A percentile compares a stretch with the other conserved stretches of the same genome.
phyloP scores from a whole-genome alignment of 2,888 invertebrate genomes.

The Eudemis profundana region DNA sequence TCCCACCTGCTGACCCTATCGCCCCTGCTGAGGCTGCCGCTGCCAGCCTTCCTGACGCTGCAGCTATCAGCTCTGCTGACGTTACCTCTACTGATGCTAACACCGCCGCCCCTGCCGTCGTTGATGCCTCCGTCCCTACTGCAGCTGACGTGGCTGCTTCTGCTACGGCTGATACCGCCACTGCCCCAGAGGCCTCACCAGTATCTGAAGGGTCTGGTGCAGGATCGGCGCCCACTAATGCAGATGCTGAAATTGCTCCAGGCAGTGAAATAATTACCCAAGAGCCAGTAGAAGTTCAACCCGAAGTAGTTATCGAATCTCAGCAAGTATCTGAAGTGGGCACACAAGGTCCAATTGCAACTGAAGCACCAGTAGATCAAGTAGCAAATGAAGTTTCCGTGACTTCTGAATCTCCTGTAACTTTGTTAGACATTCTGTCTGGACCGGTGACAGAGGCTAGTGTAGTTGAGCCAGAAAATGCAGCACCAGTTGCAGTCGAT shows the following conservation, averaged over 20 bases:
- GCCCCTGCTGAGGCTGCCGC: neutral
- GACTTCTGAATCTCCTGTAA: constrained; percentile 33
- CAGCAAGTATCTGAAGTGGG: constrained; percentile 3
- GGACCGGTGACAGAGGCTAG: constrained; percentile 22
- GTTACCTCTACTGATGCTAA: neutral
- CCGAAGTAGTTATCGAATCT: neutral
- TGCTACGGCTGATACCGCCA: constrained; percentile 15
- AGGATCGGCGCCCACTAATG: neutral
- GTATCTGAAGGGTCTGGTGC: constrained; percentile 21
- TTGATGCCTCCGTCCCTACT: neutral
- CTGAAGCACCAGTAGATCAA: constrained; percentile 25
- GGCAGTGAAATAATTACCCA: constrained; percentile 9
- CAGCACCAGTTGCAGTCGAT: constrained; percentile 12
- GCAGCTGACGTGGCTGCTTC: neutral
- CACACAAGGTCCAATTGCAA: constrained; percentile 10
- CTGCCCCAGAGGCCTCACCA: neutral
- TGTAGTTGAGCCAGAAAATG: constrained; percentile 23
- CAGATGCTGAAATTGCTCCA: constrained; percentile 25
- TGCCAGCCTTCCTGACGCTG: constrained; percentile 1
- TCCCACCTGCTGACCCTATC: constrained; percentile 1
- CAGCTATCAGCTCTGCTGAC: neutral
- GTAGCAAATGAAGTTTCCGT: constrained; percentile 3
- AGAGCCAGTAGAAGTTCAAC: constrained; percentile 11
- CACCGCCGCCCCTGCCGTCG: neutral
- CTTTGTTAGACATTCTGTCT: constrained; percentile 36